Conservation (phyloP, 2,888 invertebrate genomes). For the Cosmia pyralina region DNA sequence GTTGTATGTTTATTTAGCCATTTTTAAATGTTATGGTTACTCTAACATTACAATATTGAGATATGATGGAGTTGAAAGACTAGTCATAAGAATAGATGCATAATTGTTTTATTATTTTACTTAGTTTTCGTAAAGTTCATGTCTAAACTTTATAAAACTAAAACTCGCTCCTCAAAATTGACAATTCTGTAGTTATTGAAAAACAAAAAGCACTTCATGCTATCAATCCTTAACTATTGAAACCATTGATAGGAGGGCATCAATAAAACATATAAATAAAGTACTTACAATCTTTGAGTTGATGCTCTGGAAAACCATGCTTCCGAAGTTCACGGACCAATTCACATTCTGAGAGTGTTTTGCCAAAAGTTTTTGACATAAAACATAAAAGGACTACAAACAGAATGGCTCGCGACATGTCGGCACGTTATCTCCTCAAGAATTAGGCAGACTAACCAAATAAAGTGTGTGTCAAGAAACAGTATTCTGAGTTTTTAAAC, state of each 20-base stretch:
- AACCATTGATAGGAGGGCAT: background rate
- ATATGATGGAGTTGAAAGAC: too few relatives aligned
- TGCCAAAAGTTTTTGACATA: conserved; percentile 48
- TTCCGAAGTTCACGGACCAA: conserved; percentile 70
- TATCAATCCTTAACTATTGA: background rate
- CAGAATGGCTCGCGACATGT: conserved; percentile 66
- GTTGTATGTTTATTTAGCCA: too few relatives aligned
- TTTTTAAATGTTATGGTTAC: too few relatives aligned
- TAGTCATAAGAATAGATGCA: too few relatives aligned
- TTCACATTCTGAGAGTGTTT: conserved; percentile 72
- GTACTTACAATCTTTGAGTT: conserved; percentile 77
- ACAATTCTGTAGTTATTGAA: background rate
- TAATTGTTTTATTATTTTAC: too few relatives aligned
- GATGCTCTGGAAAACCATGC: conserved; percentile 74
- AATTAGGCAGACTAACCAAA: conserved; percentile 59
- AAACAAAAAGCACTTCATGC: background rate
- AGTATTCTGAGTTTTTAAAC: conserved; percentile 61
- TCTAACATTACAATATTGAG: too few relatives aligned
- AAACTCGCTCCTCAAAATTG: too few relatives aligned
- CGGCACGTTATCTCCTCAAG: conserved; percentile 58
- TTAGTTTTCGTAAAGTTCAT: too few relatives aligned
- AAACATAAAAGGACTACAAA: conserved; percentile 58
- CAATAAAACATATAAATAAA: background rate
- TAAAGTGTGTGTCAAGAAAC: conserved; percentile 70
- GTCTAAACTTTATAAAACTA: too few relatives aligned